Conservation (phyloP, 2,888 invertebrate species). For the Aleiodes alternator region DNA sequence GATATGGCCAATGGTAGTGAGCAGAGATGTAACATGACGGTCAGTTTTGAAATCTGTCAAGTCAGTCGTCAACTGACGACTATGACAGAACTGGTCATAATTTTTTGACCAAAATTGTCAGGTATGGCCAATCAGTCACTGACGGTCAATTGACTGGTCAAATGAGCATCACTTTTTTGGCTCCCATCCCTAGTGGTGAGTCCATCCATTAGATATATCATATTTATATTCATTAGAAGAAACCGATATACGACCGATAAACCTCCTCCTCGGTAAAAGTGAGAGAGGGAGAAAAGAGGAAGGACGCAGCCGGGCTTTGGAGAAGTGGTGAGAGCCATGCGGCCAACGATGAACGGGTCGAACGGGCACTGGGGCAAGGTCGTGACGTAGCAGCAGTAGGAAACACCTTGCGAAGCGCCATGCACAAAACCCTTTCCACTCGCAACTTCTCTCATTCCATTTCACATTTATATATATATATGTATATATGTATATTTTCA, state of each 20-base stretch:
- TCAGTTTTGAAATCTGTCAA: too few species aligned
- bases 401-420: conserved; percentile 39
- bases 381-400: conserved; percentile 50
- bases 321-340: conserved; percentile 41
- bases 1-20: conserved; percentile 12
- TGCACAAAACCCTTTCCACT: conserved; percentile 30
- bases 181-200: too few species aligned
- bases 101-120: too few species aligned
- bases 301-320: background rate
- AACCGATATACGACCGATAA: conserved; percentile 34
- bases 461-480: conserved; percentile 9
- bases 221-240: conserved; percentile 42
- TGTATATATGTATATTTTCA: conserved; percentile 8
- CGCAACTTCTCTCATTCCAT: conserved; percentile 17
- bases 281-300: conserved; percentile 32
- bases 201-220: background rate
- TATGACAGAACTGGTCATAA: too few species aligned
- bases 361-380: conserved; percentile 67
- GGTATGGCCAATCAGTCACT: too few species aligned
- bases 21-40: too few species aligned
- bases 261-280: conserved; percentile 11
- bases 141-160: too few species aligned
- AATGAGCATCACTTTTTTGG: too few species aligned
- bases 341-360: conserved; percentile 56
- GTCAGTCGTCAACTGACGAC: too few species aligned